Evolutionary conservation across 2,888 invertebrate species (phyloP).

Genomic region (Nezara viridula): DNA sequence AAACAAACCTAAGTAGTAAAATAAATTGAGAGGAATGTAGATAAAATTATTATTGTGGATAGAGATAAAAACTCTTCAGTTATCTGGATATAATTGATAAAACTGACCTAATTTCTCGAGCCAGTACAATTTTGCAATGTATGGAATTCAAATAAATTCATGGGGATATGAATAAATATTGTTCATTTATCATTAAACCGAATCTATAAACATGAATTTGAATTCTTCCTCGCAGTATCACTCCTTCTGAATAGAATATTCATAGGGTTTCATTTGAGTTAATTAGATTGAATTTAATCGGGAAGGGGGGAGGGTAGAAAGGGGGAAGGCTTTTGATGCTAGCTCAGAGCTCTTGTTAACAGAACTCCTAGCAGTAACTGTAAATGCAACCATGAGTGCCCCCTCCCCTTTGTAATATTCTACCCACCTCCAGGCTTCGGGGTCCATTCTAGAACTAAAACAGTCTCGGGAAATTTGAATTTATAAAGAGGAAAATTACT

Average conservation of each 20-base stretch:
- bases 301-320: not conserved
- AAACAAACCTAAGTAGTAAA: no score
- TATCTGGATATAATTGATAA: no score
- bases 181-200: not conserved
- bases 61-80: no score
- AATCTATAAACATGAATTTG: conserved; percentile 35
- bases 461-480: not conserved
- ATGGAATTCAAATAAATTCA: conserved; percentile 7
- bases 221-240: not conserved
- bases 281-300: conserved; percentile 1
- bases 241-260: not conserved
- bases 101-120: not conserved
- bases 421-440: not conserved
- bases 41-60: no score
- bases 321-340: not conserved
- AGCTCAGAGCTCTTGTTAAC: not conserved
- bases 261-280: not conserved
- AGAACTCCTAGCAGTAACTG: not conserved
- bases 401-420: not conserved
- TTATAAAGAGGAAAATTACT: conserved; percentile 7
- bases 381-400: not conserved
- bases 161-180: not conserved
- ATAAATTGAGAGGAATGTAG: no score
- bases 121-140: not conserved
- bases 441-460: not conserved